Base-by-base conservation (phyloP, 1,140 invertebrate species). In the Ips nitidus region DNA sequence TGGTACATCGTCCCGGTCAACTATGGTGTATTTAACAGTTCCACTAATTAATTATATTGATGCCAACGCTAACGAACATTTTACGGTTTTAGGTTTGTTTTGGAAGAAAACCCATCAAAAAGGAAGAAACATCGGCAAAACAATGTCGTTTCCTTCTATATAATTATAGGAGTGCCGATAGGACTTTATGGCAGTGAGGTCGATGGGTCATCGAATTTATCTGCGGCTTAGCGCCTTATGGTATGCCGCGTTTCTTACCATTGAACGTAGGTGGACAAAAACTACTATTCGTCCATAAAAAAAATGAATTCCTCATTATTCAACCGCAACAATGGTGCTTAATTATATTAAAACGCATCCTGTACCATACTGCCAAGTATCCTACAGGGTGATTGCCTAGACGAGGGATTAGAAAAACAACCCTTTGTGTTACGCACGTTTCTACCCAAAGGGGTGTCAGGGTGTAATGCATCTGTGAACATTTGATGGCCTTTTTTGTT, bases 101-200 rank as follows among this genome's bases (percentile, higher is more conserved):
- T 3, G 52, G 37, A 22, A 55, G 52, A 55, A 55, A 55, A 62
- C 47, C 43, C 64, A 66, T 66, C 56, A 66, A 52, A 66, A 38
- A 66, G 4, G 40, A 38, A 57, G 52, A 66, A 57, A 66, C 53
- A 57, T 66, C 57, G 22, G 52, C 52, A 40, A 43, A 66, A 68
- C 57, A 61, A 68, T 68, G 52, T 68, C 52, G 47, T 7, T 58
- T n/a, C 42, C 41, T 52, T 36, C 66, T 22, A 22, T 60, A 61
- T 68, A 68, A 68, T 68, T 68, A 68, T 68, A 60, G 66, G 66
- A 43, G 66, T 61, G 66, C 66, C 66, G 66, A 68, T 68, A 68
- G 57, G 41, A 22, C 39, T 68, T 68, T 68, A 68, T 61, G 65
- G 58, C 58, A 41, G 1, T 61, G 52, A 45, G 66, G 66, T 60